These are phyloP conservation scores for Lithosia quadra DNA, from an alignment of 2,888 invertebrate genomes.

Conservation along the genomic window DNA sequence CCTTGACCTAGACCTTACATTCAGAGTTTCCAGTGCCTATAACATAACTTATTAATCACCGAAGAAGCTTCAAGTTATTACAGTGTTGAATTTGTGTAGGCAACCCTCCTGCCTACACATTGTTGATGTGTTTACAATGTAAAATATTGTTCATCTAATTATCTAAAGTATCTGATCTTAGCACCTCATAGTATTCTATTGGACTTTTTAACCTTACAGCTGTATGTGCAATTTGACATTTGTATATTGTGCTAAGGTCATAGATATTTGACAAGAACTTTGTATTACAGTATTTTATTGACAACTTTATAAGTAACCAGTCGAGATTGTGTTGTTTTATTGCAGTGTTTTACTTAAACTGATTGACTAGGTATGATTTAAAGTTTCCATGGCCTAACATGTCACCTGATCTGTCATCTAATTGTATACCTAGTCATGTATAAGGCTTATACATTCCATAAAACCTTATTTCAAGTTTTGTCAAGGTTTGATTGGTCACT, in stretches of 20 bases:
- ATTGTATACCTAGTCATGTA: conserved; percentile 69
- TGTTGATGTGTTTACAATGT: conserved; percentile 61
- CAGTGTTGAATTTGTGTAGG: conserved; percentile 71
- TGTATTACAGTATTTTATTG: conserved; percentile 80
- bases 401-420: conserved; percentile 39
- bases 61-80: conserved; percentile 70
- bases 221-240: conserved; percentile 39
- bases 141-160: conserved; percentile 58
- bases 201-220: conserved; percentile 47
- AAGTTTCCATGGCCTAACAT: conserved; percentile 46
- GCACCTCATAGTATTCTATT: conserved; percentile 59
- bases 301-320: conserved; percentile 65
- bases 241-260: conserved; percentile 72
- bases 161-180: conserved; percentile 73
- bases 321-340: conserved; percentile 67
- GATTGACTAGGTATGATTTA: conserved; percentile 71
- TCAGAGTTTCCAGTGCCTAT: conserved; percentile 71
- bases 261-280: conserved; percentile 66
- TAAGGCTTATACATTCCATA: conserved; percentile 85
- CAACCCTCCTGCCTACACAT: conserved; percentile 55
- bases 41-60: conserved; percentile 60
- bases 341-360: conserved; percentile 67
- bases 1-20: conserved; percentile 66
- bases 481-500: conserved; percentile 74
- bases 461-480: conserved; percentile 74